Base-by-base conservation (phyloP, 2,113 vertebrate species). In the Forbesichthys papilliferus region DNA sequence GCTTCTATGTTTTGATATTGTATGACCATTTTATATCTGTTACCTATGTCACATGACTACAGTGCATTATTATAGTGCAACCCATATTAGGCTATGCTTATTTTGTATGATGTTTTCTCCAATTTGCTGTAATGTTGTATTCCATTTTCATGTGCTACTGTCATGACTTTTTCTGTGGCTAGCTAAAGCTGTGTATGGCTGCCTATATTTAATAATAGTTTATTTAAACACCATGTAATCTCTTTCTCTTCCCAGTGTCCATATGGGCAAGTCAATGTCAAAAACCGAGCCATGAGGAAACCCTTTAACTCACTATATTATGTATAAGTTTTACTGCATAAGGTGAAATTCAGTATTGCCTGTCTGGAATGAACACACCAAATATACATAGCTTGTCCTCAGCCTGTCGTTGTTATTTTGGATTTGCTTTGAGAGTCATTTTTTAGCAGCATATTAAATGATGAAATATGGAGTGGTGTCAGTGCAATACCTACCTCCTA, bases 221-320 rank as follows among this genome's bases (percentile, higher is more conserved):
- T 61, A 6, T 63, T 74, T 59, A 79, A 67, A 56, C 60, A 11
- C 49, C 4, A 8, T 67, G 79, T 85, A 76, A 80, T 92, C 85
- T 77, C 89, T 85, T 77, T 86, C 64, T 81, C 83, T 14, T 75
- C 57, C 61, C 87, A 96, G 95, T 95, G 95, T 93, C 94, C 94
- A 14, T 94, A 93, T 67, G 93, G 93, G 56, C 93, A 95, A 91
- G 89, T 90, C 81, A 94, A 94, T 48, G 90, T 95, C 84, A 94
- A 95, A 87, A 93, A 96, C 75, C 81, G 91, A n/a, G 87, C 88
- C 0, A 90, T 92, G 94, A 95, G 89, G 86, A 95, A 96, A 83
- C 11, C 0, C 5, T 95, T 94, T 84, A 92, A 92, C 73, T 93
- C 78, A 3, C 79, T 88, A 58, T 95, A 94, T 92, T 96, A 93